Percentiles rank a stretch among this genome's conserved stretches.
Conservation (phyloP, 2,113 vertebrate species). For the Poeciliopsis turrubarensis region DNA sequence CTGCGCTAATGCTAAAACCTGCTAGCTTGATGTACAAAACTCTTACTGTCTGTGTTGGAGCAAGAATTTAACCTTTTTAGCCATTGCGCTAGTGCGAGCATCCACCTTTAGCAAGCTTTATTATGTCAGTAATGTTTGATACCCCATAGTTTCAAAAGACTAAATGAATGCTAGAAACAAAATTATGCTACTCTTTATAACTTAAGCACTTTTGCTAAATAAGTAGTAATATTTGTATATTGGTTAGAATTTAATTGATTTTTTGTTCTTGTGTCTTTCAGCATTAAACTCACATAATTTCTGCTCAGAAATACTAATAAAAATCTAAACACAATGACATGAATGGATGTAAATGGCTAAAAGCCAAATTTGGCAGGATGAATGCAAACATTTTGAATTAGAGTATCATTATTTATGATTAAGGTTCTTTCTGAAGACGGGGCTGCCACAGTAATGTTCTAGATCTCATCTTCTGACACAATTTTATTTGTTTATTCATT, state of each 20-base stretch:
- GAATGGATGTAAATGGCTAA: background rate
- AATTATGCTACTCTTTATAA: background rate
- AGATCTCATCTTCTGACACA: background rate
- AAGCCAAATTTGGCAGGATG: background rate
- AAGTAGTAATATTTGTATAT: background rate
- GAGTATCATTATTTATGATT: background rate
- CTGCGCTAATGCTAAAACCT: background rate
- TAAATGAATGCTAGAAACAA: background rate
- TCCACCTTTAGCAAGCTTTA: background rate
- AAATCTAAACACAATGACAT: background rate
- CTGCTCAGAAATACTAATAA: background rate
- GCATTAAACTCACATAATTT: background rate
- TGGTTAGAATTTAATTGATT: background rate
- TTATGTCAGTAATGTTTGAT: background rate
- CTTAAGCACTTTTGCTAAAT: background rate
- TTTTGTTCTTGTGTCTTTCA: background rate
- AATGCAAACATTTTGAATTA: background rate
- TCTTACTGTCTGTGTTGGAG: background rate
- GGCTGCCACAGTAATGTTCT: background rate
- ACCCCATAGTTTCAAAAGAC: background rate
- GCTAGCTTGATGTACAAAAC: background rate
- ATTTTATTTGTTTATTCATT: background rate
- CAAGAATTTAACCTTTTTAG: background rate
- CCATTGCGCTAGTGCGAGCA: background rate
- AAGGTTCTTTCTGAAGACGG: background rate